Percentiles rank a stretch among this genome's conserved stretches.
These are phyloP conservation scores for Cyprinella venusta DNA, from an alignment of 2,797 vertebrate species.

Conservation along the genomic window DNA sequence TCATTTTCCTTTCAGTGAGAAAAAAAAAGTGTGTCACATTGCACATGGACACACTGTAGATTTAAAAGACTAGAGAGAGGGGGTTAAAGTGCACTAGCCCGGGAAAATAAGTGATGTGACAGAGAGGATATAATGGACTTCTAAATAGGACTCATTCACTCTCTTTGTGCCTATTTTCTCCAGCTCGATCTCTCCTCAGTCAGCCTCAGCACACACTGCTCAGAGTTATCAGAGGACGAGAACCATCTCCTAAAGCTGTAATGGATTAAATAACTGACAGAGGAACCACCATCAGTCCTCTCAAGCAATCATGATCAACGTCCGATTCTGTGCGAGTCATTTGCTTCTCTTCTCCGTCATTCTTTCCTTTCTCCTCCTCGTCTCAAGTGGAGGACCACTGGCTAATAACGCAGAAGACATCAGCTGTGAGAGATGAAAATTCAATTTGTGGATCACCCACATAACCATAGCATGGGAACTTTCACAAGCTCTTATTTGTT, in stretches of 20 bases:
- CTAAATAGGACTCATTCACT: conserved; percentile 75
- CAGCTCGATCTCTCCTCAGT: conserved; percentile 60
- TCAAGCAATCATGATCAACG: conserved; percentile 44
- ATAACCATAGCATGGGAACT: not conserved
- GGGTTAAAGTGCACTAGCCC: conserved; percentile 59
- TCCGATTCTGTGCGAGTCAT: conserved; percentile 24
- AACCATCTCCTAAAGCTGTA: conserved; percentile 75
- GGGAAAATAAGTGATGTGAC: conserved; percentile 41
- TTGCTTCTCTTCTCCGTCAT: conserved; percentile 26
- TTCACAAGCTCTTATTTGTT: conserved; percentile 22
- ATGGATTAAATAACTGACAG: conserved; percentile 67
- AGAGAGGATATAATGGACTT: conserved; percentile 71
- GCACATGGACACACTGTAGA: not conserved
- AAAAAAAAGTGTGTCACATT: not conserved
- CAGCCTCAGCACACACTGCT: conserved; percentile 62
- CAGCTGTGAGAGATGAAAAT: conserved; percentile 27
- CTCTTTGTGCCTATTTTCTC: conserved; percentile 32
- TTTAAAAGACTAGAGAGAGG: conserved; percentile 14
- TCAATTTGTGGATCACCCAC: conserved; percentile 38
- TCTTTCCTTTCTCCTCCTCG: conserved; percentile 1
- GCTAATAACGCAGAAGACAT: conserved; percentile 7
- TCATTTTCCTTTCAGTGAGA: not conserved
- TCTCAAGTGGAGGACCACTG: conserved; percentile 7
- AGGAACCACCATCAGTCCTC: conserved; percentile 50
- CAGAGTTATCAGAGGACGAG: conserved; percentile 54